These are phyloP conservation scores for Nemapogon koenigi DNA, from an alignment of 2,888 invertebrate species.

Conservation along the genomic window DNA sequence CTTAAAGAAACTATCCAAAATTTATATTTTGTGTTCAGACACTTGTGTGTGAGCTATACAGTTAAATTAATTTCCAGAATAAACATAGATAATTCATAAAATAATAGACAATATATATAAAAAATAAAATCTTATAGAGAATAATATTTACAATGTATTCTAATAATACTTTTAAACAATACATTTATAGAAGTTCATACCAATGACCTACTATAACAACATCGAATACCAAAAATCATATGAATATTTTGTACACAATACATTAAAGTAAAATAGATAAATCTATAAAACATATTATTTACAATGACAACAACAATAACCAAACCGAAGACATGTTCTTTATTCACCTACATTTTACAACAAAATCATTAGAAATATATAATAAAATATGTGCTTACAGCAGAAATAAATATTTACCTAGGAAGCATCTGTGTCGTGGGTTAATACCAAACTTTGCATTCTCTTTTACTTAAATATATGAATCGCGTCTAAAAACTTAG, in stretches of 20 bases:
- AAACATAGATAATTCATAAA: neutral
- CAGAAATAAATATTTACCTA: too few relatives aligned
- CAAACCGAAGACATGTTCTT: constrained; percentile 30
- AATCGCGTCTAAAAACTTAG: too few relatives aligned
- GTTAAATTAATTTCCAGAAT: too few relatives aligned
- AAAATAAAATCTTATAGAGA: constrained; percentile 39
- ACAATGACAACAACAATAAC: constrained; percentile 56
- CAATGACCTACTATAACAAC: constrained; percentile 32
- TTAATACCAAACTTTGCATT: too few relatives aligned
- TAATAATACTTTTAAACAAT: constrained; percentile 64
- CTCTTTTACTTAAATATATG: too few relatives aligned
- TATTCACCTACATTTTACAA: constrained; percentile 23
- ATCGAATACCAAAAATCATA: constrained; percentile 40
- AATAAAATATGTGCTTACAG: constrained; percentile 3
- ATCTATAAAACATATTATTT: constrained; percentile 60
- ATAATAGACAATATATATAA: constrained; percentile 16
- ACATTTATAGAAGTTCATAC: constrained; percentile 49
- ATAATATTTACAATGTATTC: constrained; percentile 53
- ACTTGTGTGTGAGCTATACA: too few relatives aligned
- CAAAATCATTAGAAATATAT: constrained; percentile 17
- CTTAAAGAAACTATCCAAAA: too few relatives aligned
- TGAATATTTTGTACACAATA: constrained; percentile 27
- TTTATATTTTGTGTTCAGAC: too few relatives aligned
- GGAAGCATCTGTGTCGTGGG: too few relatives aligned
- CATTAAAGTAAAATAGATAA: constrained; percentile 53